These are phyloP conservation scores for Adrianichthys oophorus DNA, from an alignment of 2,797 vertebrate species.

Conservation along the genomic window DNA sequence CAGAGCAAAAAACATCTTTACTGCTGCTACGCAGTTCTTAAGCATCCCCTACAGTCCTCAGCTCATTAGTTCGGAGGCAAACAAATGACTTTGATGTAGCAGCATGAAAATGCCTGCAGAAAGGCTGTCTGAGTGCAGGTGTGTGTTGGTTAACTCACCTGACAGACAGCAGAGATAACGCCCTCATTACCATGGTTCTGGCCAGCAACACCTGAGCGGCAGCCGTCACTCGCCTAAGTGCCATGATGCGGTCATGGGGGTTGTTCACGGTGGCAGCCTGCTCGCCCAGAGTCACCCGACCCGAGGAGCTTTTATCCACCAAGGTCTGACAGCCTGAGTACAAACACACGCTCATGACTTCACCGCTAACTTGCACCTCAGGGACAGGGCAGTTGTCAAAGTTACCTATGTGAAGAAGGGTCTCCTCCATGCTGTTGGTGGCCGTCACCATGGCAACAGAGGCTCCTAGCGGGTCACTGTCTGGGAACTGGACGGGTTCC, in stretches of 20 bases:
- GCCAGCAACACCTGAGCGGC: constrained; percentile 95
- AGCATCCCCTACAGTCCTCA: not conserved
- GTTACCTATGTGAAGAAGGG: constrained; percentile 92
- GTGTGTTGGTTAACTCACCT: constrained; percentile 41
- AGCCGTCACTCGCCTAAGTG: constrained; percentile 91
- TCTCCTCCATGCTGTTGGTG: constrained; percentile 98
- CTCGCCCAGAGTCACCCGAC: constrained; percentile 91
- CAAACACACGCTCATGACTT: not conserved
- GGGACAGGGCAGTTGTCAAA: too few relatives aligned
- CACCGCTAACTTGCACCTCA: too few relatives aligned
- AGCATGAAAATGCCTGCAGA: too few relatives aligned
- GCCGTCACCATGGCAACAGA: constrained; percentile 97
- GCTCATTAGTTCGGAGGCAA: not conserved
- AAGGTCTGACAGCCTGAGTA: constrained; percentile 90
- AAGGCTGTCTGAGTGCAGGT: too few relatives aligned
- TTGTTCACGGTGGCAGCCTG: constrained; percentile 90
- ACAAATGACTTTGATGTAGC: too few relatives aligned
- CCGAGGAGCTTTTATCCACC: constrained; percentile 92
- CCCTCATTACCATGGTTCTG: constrained; percentile 99
- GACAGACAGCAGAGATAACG: constrained; percentile 91
- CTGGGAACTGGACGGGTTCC: constrained; percentile 93
- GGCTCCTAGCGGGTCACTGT: constrained; percentile 94
- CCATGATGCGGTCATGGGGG: constrained; percentile 93
- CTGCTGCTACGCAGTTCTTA: not conserved
- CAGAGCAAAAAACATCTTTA: too few relatives aligned